Conservation (phyloP, 2,113 vertebrate genomes). For the Hippocampus zosterae region DNA sequence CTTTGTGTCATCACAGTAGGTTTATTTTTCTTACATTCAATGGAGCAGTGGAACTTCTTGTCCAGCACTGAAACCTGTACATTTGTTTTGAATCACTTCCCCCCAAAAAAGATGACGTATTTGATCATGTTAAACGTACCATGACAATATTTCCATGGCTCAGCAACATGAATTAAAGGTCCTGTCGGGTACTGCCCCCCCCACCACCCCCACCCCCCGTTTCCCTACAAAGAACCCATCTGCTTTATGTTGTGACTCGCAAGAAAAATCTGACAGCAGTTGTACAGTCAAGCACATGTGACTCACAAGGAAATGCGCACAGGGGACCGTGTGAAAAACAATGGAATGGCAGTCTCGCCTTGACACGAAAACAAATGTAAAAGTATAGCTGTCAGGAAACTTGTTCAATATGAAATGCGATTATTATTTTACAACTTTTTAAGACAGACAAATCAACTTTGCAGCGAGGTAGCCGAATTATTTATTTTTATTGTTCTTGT, state of each 20-base stretch:
- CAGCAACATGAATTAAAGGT: constrained; percentile 11
- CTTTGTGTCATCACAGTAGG: too few species aligned
- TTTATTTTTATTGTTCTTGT: constrained; percentile 1
- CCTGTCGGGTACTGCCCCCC: not conserved
- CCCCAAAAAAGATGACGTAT: not conserved
- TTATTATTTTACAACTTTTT: constrained; percentile 4
- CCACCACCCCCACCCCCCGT: too few species aligned
- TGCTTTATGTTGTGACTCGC: constrained; percentile 6
- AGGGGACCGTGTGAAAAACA: constrained; percentile 26
- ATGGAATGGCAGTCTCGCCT: constrained; percentile 24
- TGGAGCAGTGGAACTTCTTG: too few species aligned
- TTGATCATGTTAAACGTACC: not conserved
- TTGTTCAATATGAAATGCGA: constrained; percentile 36
- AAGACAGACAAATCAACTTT: constrained; percentile 1
- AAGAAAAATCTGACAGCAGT: constrained; percentile 7
- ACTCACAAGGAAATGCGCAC: constrained; percentile 9
- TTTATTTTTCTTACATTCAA: too few species aligned
- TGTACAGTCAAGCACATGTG: constrained; percentile 12
- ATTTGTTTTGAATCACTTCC: too few species aligned
- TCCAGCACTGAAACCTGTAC: too few species aligned
- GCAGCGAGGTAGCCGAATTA: constrained; percentile 12
- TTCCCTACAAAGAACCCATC: constrained; percentile 3
- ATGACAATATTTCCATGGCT: not conserved
- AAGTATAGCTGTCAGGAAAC: constrained; percentile 33
- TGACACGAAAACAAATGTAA: constrained; percentile 20